Evolutionary conservation across 1,140 invertebrate genomes (phyloP), one percentile per base, ranked within the genome.

Genomic region (Euwallacea similis): DNA sequence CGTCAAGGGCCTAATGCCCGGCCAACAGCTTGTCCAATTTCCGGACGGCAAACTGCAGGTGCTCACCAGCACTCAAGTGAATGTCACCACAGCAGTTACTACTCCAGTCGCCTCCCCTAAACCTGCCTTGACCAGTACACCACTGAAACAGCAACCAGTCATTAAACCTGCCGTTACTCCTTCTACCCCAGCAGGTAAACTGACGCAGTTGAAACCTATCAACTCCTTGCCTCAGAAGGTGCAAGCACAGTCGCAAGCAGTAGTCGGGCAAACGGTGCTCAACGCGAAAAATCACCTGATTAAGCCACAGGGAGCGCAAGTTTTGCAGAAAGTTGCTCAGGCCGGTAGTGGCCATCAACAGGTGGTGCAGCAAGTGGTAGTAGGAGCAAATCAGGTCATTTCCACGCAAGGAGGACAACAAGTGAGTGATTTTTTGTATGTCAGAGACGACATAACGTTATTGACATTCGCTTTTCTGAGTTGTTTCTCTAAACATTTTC

Each of bases 31-130:
- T 33, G 89, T 97, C 21, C 93, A 97, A 80, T 90, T 96, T 86
- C 89, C 95, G 0, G 95, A 98, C 83, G 96, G 96, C 0, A 94
- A 96, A 82, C 83, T 98, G 42, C 95, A 98, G 77, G 90, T 97
- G 3, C 85, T 96, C 15, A 91, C 88, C 46, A 87, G 87, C 15
- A 78, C 82, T 62, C 85, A 58, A 13, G 65, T 68, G 58, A 7
- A 42, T 0, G 43, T 46, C 10, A 50, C 62, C 41, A 41, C 68
- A 2, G 46, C 50, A 6, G 21, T 33, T 4, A 54, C 68, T 7
- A 56, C 68, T 42, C 33, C 53, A 8, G 21, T 33, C 21, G 21
- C 21, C 21, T 9, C n/a, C 77, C 65, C 71, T 71, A 62, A 67
- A 59, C 61, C 79, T 77, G 50, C 77, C 76, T 71, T 80, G 72